Base-by-base conservation (phyloP, 2,888 invertebrate genomes). In the Ochropleura leucogaster region DNA sequence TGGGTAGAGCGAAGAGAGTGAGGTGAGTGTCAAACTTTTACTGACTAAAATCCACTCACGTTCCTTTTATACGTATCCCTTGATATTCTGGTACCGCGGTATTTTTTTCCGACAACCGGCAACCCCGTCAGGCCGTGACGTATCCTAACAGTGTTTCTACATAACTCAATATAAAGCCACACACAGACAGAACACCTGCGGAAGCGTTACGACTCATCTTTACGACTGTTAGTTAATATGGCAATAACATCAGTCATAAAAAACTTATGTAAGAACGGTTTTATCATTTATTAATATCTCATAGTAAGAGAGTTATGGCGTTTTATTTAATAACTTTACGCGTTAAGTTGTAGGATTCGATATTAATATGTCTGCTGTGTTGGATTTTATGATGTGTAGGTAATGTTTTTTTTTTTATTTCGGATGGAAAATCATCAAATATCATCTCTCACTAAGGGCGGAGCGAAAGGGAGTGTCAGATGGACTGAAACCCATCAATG, bases 231-330 rank as follows among this genome's bases (percentile, higher is more conserved):
- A 80, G 74, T 84, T 84, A 79, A 80, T 84, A 73, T 67, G 20
- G n/a, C 68, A 79, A 72, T 82, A 82, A 74, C 63, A 65, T 83
- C 77, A 14, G n/a, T 46, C 82, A 60, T 84, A 76, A 84, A 83
- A 68, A 80, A 80, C 82, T 79, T 84, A 73, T 72, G 69, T 72
- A 70, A 63, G 47, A 62, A 81, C 67, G 51, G 67, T 78, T 77
- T 49, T 70, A 71, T 66, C 71, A 16, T 77, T 62, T 59, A 30
- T 62, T 62, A 44, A 30, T 55, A 49, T 62, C 62, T 12, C 49
- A 47, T 64, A 20, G 20, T 5, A 20, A 4, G 51, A 51, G 7
- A 51, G 7, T 18, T 7, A 59, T 78, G 51, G 14, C 59, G 63
- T 63, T 46, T 55, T 8, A 44, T 69, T 44, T 40, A 44, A 63